Base-by-base conservation (phyloP, 2,797 vertebrate species). In the Gadopsis bispinosus region DNA sequence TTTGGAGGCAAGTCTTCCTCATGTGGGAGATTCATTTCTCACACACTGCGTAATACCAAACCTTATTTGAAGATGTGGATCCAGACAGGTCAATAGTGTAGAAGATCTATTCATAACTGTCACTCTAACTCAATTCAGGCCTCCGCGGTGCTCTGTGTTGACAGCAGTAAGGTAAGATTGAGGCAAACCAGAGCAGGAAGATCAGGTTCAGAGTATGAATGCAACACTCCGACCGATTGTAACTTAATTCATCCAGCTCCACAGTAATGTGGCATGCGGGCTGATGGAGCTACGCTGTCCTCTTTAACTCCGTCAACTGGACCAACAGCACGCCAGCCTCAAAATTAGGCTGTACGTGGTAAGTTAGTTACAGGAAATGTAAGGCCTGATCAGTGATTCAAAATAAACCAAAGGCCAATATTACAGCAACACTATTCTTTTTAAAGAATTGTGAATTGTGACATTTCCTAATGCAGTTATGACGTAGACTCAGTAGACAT, bases 111-210 rank as follows among this genome's bases (percentile, higher is more conserved):
- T 83, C 45, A 80, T 86, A 73, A 53, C 65, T 60, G 75, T 83
- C 85, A 66, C 62, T 72, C 16, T 88, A 89, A 93, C 62, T 55
- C 14, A 53, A 85, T 92, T 64, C 48, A 62, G 47, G 62, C 19
- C 39, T 74, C 19, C 4, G 37, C 43, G 62, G 66, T 12, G 59
- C 22, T 75, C 70, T 68, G 64, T 79, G 80, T 60, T 75, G 86
- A 84, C 79, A 83, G 67, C 53, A 65, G 51, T 33, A 20, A 65
- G 47, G 61, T 54, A 26, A 19, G 39, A 69, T 2, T 91, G 89
- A 92, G 68, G 71, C 45, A 87, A 91, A 89, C 62, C 92, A 93
- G 92, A 89, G 74, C 83, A 83, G 83, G 83, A 83, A 51, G 60
- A 78, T 71, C 41, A 31, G 64, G 67, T 85, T 77, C 51, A 72